Evolutionary conservation across 2,113 vertebrate species (phyloP), one percentile per base, ranked within the genome.

Genomic region (Eonycteris spelaea): DNA sequence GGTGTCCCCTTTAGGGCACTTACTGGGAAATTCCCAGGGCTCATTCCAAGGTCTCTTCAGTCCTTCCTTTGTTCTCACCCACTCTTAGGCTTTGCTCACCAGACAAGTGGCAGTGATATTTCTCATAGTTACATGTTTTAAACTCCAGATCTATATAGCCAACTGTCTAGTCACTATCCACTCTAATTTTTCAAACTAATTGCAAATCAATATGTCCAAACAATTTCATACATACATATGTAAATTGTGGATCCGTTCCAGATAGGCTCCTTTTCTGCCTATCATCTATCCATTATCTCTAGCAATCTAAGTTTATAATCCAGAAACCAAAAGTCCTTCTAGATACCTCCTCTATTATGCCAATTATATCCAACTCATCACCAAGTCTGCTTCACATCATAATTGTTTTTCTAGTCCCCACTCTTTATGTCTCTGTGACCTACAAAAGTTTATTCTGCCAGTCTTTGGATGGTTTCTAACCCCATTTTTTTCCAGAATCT

Each of bases 311-410:
- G 15, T 67, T 71, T 65, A 77, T 68, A 67, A 67, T 16, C 1
- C 16, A 75, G 70, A 87, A 95, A 38, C 11, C 22, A 90, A 22
- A 4, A 45, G 3, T n/a, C 30, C 5, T 79, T 73, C 61, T 51
- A 55, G 7, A 68, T 40, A 82, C 0, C 3, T 28, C 5, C 1
- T 16, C 0, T n/a, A 8, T 26, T 4, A 40, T 28, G 26, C 2
- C 13, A 78, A 7, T 10, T 73, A 24, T 12, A 40, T n/a, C 1
- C 16, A 97, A 24, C 3, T 51, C 15, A 79, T 70, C 28, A 53
- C 3, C 7, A 55, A 45, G 4, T 95, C 21, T 77, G 6, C 7
- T 79, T 92, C 26, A 63, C 51, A 28, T 24, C 0, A 19, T 48
- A 2, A 2, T 38, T 35, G 8, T 48, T 28, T 61, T 87, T 14